Percentiles rank a stretch among this genome's conserved stretches.
Evolutionary conservation across 2,113 vertebrate species (phyloP).

Genomic region (Chionomys nivalis): DNA sequence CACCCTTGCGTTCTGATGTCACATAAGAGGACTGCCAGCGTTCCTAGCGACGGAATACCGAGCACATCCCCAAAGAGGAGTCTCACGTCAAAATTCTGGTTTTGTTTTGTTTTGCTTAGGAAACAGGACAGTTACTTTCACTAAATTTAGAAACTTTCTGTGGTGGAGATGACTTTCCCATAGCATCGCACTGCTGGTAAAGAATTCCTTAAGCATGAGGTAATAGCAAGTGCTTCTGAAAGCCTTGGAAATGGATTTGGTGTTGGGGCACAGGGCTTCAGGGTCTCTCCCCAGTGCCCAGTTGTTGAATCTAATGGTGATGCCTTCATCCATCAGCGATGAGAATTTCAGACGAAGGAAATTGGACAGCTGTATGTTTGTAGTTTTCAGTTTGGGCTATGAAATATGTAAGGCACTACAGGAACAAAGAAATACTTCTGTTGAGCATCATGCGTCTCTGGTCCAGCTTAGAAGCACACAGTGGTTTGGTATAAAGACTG

Average conservation of each 20-base stretch:
- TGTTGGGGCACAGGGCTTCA: background rate
- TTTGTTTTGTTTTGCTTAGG: slow-evolving; percentile 55
- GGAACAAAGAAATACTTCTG: background rate
- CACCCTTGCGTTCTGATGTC: background rate
- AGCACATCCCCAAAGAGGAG: background rate
- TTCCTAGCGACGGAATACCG: background rate
- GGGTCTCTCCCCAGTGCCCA: background rate
- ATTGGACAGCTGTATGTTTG: background rate
- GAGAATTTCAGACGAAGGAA: slow-evolving; percentile 46
- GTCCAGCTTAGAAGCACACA: background rate
- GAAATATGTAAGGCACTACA: slow-evolving; percentile 22
- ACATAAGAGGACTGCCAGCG: background rate
- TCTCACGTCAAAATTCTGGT: background rate
- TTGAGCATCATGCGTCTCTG: background rate
- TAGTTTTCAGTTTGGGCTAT: slow-evolving; percentile 24
- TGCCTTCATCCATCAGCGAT: background rate
- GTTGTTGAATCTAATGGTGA: background rate
- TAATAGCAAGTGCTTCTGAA: slow-evolving; percentile 29
- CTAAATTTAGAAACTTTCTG: slow-evolving; percentile 21
- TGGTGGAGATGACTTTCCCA: slow-evolving; percentile 27
- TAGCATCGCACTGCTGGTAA: background rate
- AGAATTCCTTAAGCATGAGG: slow-evolving; percentile 38
- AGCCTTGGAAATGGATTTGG: slow-evolving; percentile 19
- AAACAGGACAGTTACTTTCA: slow-evolving; percentile 13
- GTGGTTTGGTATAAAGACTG: background rate